Conservation (phyloP, 2,888 invertebrate genomes). For the Troilus luridus region DNA sequence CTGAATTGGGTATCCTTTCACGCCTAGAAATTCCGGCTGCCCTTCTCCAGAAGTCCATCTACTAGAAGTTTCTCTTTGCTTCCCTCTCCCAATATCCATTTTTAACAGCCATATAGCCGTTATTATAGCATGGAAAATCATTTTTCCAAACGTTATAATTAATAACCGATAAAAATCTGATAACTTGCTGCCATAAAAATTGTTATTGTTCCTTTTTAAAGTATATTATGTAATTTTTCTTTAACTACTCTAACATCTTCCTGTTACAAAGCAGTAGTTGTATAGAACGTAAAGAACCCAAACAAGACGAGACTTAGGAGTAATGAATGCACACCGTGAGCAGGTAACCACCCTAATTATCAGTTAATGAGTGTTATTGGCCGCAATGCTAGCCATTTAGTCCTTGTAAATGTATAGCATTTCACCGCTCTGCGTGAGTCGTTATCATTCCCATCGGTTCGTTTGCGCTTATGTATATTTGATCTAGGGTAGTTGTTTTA, state of each 20-base stretch:
- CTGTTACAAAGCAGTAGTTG: neutral
- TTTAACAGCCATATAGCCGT: too few species aligned
- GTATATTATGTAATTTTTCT: too few species aligned
- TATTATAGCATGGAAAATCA: too few species aligned
- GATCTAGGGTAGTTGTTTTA: neutral
- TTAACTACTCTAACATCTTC: neutral
- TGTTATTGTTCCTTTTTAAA: too few species aligned
- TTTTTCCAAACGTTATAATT: too few species aligned
- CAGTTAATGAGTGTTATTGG: conserved; percentile 12
- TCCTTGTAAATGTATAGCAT: neutral
- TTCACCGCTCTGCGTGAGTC: neutral
- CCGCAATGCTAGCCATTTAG: conserved; percentile 5
- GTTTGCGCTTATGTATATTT: conserved; percentile 3
- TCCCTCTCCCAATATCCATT: too few species aligned
- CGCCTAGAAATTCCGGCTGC: too few species aligned
- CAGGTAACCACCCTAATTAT: conserved; percentile 13
- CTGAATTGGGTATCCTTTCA: too few species aligned
- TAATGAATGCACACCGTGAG: neutral
- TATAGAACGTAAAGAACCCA: neutral
- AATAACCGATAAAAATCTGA: too few species aligned
- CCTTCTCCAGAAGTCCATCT: too few species aligned
- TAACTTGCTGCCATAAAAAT: too few species aligned
- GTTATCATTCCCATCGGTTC: neutral
- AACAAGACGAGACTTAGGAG: neutral
- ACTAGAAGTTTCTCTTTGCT: too few species aligned